Percentiles rank a stretch among this genome's conserved stretches.
Conservation (phyloP, 2,888 invertebrate species). For the Plusia festucae region DNA sequence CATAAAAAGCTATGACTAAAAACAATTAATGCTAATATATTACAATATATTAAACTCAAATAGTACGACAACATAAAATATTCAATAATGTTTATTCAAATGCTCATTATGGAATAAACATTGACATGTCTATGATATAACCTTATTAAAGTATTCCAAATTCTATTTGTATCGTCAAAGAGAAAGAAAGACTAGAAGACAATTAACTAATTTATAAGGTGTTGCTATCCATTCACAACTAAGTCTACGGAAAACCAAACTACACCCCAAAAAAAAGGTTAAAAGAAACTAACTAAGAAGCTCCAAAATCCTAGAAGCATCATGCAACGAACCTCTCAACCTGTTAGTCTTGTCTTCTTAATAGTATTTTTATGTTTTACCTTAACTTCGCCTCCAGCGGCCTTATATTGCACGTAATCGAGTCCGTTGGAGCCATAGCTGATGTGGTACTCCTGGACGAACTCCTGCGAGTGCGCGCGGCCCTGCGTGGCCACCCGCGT, state of each 20-base stretch:
- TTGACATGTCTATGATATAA: neutral
- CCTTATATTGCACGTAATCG: slow-evolving; percentile 97
- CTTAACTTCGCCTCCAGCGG: slow-evolving; percentile 96
- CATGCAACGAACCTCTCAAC: slow-evolving; percentile 57
- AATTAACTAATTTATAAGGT: neutral
- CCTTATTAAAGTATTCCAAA: neutral
- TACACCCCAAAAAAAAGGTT: slow-evolving; percentile 26
- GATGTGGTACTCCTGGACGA: slow-evolving; percentile 97
- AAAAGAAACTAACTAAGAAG: slow-evolving; percentile 29
- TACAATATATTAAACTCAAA: too few species aligned
- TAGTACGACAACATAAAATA: neutral
- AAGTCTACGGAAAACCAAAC: slow-evolving; percentile 12
- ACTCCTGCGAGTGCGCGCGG: slow-evolving; percentile 96
- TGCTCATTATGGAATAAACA: neutral
- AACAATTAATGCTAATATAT: too few species aligned
- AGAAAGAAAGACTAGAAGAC: neutral
- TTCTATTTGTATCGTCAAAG: neutral
- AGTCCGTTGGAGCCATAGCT: slow-evolving; percentile 97
- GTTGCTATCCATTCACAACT: neutral
- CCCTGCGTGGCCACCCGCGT: slow-evolving; percentile 97
- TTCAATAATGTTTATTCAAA: neutral
- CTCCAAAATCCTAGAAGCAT: slow-evolving; percentile 34
- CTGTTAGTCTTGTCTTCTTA: slow-evolving; percentile 43
- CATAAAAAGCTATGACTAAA: neutral
- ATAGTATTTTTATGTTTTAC: slow-evolving; percentile 85